Evolutionary conservation across 1,140 invertebrate species (phyloP).

Genomic region (Campoletis sonorensis): DNA sequence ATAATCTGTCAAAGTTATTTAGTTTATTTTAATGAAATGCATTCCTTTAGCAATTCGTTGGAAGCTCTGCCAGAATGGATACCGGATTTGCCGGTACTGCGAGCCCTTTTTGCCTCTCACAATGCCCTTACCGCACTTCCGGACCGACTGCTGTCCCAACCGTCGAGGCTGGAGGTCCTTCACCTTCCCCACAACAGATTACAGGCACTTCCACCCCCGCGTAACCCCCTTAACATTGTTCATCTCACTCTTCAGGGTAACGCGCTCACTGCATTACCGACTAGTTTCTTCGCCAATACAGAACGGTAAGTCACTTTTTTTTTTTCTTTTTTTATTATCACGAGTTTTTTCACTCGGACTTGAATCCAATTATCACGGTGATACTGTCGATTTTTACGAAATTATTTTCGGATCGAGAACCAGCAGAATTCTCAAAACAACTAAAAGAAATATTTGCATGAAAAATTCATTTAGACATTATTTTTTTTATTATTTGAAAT

Average conservation of each 20-base stretch:
- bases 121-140: slow-evolving; percentile 83
- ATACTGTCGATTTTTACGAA: too few relatives aligned
- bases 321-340: background rate
- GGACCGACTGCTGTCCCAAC: slow-evolving; percentile 84
- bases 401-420: too few relatives aligned
- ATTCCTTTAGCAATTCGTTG: slow-evolving; percentile 80
- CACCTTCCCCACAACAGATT: slow-evolving; percentile 87
- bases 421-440: too few relatives aligned
- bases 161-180: slow-evolving; percentile 83
- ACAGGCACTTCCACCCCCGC: slow-evolving; percentile 82
- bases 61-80: slow-evolving; percentile 87
- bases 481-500: background rate
- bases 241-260: slow-evolving; percentile 88
- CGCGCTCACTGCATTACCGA: slow-evolving; percentile 83
- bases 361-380: too few relatives aligned
- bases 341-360: background rate
- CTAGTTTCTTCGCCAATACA: slow-evolving; percentile 85
- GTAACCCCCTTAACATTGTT: slow-evolving; percentile 81
- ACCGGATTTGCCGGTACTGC: slow-evolving; percentile 84
- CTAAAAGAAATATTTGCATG: background rate
- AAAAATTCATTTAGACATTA: background rate
- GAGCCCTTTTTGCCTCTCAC: slow-evolving; percentile 85
- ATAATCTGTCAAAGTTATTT: background rate
- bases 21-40: slow-evolving; percentile 13
- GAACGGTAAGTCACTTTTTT: slow-evolving; percentile 71